Percentiles rank a stretch among this genome's conserved stretches.
phyloP scores from a whole-genome alignment of 1,140 invertebrate species.

The Diorhabda carinulata region DNA sequence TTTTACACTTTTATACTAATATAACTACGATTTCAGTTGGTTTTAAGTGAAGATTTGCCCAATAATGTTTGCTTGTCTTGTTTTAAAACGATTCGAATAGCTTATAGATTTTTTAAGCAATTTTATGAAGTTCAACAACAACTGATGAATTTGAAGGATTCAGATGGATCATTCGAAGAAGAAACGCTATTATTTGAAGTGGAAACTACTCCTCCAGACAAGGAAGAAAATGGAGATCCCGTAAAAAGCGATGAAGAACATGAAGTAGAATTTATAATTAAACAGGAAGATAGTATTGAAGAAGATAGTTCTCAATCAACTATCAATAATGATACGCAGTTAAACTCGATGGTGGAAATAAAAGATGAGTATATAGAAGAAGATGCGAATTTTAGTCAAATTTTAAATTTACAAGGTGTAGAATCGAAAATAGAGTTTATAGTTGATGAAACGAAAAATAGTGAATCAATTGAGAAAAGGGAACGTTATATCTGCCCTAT shows the following conservation, averaged over 20 bases:
- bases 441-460: no score
- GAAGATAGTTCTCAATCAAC: no score
- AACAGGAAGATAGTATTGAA: no score
- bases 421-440: no score
- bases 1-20: neutral
- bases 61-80: neutral
- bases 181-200: neutral
- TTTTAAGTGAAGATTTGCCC: constrained; percentile 1
- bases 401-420: neutral
- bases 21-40: neutral
- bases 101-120: neutral
- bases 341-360: no score
- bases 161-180: neutral
- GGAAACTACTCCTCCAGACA: neutral
- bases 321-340: no score
- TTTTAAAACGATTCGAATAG: neutral
- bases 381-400: no score
- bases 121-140: neutral
- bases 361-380: no score
- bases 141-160: neutral
- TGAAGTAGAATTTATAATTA: no score
- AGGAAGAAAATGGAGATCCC: neutral
- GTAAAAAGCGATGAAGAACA: no score
- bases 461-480: no score
- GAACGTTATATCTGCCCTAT: neutral